These are phyloP conservation scores for Phytoseiulus persimilis DNA, from an alignment of 2,888 invertebrate species.

Conservation along the genomic window DNA sequence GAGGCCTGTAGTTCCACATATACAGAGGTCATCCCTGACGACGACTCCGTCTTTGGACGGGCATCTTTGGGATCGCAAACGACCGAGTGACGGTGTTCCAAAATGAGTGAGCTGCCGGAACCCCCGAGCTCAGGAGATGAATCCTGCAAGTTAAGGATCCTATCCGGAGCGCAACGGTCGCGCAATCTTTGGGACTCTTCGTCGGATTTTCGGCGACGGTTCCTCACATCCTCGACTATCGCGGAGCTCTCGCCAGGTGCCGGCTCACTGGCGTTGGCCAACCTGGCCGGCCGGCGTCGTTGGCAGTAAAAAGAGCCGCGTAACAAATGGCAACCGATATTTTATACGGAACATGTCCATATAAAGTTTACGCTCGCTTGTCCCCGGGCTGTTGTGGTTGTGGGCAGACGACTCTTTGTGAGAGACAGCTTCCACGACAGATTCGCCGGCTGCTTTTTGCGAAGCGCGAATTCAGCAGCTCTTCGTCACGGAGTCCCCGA, in stretches of 20 bases:
- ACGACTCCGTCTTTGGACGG: too few relatives aligned
- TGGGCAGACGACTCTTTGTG: not conserved
- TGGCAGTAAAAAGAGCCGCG: slow-evolving; percentile 8
- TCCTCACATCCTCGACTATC: not conserved
- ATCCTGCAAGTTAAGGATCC: too few relatives aligned
- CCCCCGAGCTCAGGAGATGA: too few relatives aligned
- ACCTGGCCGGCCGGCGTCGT: not conserved
- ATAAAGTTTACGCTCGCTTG: slow-evolving; percentile 28
- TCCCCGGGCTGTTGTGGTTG: slow-evolving; percentile 18
- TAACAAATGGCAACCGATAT: slow-evolving; percentile 33
- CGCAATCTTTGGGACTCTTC: too few relatives aligned
- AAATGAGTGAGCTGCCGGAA: too few relatives aligned
- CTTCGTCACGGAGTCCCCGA: not conserved
- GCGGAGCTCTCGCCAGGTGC: not conserved
- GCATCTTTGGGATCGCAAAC: too few relatives aligned
- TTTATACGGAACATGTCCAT: slow-evolving; percentile 38
- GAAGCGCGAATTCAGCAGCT: not conserved
- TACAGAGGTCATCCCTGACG: too few relatives aligned
- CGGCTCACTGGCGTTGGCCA: not conserved
- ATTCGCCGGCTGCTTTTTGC: not conserved
- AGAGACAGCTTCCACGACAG: not conserved
- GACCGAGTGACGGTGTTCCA: too few relatives aligned
- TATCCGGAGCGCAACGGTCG: too few relatives aligned
- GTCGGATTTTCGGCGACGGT: too few relatives aligned
- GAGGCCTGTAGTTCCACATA: too few relatives aligned